Evolutionary conservation across 2,113 vertebrate species (phyloP).

Genomic region (Tetrao urogallus): DNA sequence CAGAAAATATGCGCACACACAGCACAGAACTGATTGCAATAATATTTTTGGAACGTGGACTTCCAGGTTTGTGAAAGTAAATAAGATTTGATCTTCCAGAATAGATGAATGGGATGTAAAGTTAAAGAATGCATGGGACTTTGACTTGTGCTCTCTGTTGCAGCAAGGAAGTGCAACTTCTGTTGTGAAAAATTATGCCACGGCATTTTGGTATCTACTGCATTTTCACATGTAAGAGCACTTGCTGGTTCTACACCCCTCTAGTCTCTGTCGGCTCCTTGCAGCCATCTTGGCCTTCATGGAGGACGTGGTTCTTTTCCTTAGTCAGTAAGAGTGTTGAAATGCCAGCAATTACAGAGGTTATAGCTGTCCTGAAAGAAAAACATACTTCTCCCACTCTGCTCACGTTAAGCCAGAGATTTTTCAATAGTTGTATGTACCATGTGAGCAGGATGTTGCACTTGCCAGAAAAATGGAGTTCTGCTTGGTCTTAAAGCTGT

Average conservation of each 20-base stretch:
- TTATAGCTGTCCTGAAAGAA: neutral
- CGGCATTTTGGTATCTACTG: fast-evolving
- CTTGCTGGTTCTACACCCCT: neutral
- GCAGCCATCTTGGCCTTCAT: neutral
- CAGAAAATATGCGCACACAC: neutral
- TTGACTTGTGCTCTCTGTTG: neutral
- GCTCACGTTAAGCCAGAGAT: neutral
- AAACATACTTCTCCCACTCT: neutral
- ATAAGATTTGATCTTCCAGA: neutral
- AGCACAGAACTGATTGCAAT: neutral
- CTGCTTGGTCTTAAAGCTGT: conserved; percentile 14
- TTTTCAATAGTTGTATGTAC: neutral
- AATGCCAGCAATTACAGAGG: neutral
- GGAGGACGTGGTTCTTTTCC: neutral
- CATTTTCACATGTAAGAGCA: neutral
- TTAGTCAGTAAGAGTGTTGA: neutral
- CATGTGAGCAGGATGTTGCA: neutral
- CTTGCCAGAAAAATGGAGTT: conserved; percentile 6
- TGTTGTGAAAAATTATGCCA: neutral
- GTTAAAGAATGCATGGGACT: neutral
- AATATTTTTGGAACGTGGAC: neutral
- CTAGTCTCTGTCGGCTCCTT: neutral
- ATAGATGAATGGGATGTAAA: neutral
- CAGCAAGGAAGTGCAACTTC: fast-evolving
- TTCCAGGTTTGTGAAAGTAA: neutral